phyloP scores from a whole-genome alignment of 2,888 invertebrate species.

The Melikaiella ostensackeni region DNA sequence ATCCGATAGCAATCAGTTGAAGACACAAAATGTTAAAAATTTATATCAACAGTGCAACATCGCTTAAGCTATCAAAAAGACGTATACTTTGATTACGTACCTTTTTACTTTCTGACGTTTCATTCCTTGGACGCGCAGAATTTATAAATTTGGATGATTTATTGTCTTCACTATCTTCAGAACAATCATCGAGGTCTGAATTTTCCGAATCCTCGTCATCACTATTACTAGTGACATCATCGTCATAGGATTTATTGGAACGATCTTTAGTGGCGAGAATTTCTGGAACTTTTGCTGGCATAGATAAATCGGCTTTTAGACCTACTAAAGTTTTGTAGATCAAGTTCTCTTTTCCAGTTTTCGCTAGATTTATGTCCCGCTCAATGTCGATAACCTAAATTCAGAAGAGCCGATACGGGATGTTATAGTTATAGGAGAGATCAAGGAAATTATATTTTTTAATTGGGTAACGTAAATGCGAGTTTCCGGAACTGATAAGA shows the following conservation, averaged over 20 bases:
- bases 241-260: slow-evolving; percentile 69
- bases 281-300: slow-evolving; percentile 83
- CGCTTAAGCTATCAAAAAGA: no score
- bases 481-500: no score
- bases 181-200: slow-evolving; percentile 48
- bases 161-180: slow-evolving; percentile 60
- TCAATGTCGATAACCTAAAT: slow-evolving; percentile 89
- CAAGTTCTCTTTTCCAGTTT: slow-evolving; percentile 86
- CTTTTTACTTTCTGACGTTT: slow-evolving; percentile 89
- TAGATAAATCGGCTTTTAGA: slow-evolving; percentile 87
- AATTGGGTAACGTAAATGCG: no score
- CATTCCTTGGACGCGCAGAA: slow-evolving; percentile 86
- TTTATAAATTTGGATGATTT: slow-evolving; percentile 80
- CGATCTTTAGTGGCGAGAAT: slow-evolving; percentile 77
- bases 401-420: no score
- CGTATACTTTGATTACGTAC: slow-evolving; percentile 49
- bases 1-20: no score
- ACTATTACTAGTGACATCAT: slow-evolving; percentile 68
- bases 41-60: no score
- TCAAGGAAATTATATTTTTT: no score
- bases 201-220: slow-evolving; percentile 57
- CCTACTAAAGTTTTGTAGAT: slow-evolving; percentile 93
- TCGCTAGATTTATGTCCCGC: slow-evolving; percentile 89
- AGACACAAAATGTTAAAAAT: no score
- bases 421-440: no score